Evolutionary conservation across 2,888 invertebrate genomes (phyloP).

Genomic region (Heliconius ethilla): DNA sequence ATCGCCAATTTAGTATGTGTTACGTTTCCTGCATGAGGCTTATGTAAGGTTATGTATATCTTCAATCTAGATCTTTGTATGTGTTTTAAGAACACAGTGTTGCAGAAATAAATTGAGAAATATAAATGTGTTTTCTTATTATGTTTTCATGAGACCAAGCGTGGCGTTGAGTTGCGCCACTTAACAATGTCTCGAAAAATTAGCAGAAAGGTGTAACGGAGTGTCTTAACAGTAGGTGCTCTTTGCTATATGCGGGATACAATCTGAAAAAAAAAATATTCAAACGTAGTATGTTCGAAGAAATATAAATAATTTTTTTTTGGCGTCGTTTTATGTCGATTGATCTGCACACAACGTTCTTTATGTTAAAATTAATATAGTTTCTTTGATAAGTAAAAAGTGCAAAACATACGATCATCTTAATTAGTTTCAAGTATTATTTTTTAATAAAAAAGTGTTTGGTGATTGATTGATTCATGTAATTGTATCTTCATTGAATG

Average conservation of each 20-base stretch:
- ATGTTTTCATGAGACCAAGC: neutral
- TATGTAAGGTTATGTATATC: slow-evolving; percentile 8
- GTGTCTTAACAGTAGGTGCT: too few relatives aligned
- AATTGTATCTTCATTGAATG: slow-evolving; percentile 35
- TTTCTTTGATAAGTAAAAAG: too few relatives aligned
- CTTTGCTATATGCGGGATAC: too few relatives aligned
- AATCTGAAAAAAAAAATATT: too few relatives aligned
- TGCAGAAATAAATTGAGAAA: neutral
- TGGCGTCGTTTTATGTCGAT: too few relatives aligned
- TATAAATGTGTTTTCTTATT: too few relatives aligned
- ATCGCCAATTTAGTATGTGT: slow-evolving; percentile 32
- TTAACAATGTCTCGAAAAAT: too few relatives aligned
- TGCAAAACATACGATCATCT: neutral
- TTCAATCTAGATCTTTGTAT: neutral
- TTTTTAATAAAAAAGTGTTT: slow-evolving; percentile 7
- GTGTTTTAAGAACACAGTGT: neutral
- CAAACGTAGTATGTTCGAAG: too few relatives aligned
- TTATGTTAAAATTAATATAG: too few relatives aligned
- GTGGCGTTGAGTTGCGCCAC: neutral
- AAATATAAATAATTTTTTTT: too few relatives aligned
- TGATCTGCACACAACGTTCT: too few relatives aligned
- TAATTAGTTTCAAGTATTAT: neutral
- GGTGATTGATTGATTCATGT: slow-evolving; percentile 37
- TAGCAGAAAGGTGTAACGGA: too few relatives aligned
- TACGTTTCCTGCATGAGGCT: neutral